Conservation (phyloP, 2,113 vertebrate genomes). For the Hydropotes inermis region DNA sequence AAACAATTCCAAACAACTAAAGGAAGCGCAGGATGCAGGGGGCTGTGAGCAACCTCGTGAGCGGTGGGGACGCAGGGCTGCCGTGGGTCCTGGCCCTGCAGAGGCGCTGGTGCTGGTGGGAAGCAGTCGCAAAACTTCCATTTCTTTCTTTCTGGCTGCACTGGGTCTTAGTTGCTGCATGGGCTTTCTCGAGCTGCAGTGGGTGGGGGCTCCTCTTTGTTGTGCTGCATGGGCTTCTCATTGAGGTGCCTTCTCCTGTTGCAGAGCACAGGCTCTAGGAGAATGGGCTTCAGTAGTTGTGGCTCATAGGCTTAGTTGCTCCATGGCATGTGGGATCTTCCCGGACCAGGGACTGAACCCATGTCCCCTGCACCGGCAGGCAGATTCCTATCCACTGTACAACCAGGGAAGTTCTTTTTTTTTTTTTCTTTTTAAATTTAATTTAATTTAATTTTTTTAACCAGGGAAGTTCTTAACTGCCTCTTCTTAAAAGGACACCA, state of each 20-base stretch:
- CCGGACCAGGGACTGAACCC: neutral
- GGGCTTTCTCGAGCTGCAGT: neutral
- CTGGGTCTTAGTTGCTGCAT: neutral
- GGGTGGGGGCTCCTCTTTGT: neutral
- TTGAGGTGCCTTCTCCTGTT: neutral
- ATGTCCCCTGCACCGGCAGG: neutral
- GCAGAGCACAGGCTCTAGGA: neutral
- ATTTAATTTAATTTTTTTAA: too few relatives aligned
- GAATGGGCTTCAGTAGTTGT: neutral
- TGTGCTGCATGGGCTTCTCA: neutral
- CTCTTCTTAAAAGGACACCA: neutral
- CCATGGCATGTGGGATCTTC: neutral
- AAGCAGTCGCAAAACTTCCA: conserved; percentile 1
- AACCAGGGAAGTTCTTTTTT: neutral
- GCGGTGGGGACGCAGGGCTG: neutral
- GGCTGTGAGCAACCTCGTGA: neutral
- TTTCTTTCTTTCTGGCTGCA: neutral
- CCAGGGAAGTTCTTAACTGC: neutral
- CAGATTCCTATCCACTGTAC: neutral
- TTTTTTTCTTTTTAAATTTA: too few relatives aligned
- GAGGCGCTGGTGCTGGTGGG: neutral
- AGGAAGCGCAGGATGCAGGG: accelerated
- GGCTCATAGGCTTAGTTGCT: neutral
- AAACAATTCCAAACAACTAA: neutral
- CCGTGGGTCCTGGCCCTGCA: neutral